Percentiles rank a stretch among this genome's conserved stretches.
These are phyloP conservation scores for Dolichopus griseipennis DNA, from an alignment of 2,888 invertebrate species.

Conservation along the genomic window DNA sequence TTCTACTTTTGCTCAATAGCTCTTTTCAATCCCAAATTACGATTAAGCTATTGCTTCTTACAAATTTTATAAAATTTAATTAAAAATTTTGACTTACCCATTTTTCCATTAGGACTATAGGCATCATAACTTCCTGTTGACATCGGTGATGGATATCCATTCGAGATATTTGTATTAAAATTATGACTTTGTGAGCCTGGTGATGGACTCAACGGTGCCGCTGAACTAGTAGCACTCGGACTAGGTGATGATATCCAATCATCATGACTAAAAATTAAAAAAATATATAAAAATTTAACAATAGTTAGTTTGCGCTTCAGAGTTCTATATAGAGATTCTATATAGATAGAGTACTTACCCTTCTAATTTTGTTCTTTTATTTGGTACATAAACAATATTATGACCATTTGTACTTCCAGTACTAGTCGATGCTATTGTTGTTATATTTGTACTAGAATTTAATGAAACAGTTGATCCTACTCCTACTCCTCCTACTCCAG, in stretches of 20 bases:
- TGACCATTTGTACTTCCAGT: conserved; percentile 41
- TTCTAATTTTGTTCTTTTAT: conserved; percentile 47
- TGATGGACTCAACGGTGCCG: conserved; percentile 58
- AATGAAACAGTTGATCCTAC: background rate
- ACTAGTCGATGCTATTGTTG: conserved; percentile 25
- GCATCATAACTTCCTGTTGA: conserved; percentile 84
- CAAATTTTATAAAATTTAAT: background rate
- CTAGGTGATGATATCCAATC: conserved; percentile 59
- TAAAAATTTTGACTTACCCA: conserved; percentile 65
- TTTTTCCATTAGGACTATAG: conserved; percentile 81
- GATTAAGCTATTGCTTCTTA: no score
- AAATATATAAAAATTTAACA: background rate
- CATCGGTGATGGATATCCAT: conserved; percentile 78
- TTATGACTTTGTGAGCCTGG: conserved; percentile 50
- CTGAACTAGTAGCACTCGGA: conserved; percentile 50
- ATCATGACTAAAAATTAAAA: conserved; percentile 35
- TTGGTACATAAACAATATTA: conserved; percentile 38
- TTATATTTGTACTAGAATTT: conserved; percentile 5
- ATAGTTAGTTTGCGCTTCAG: no score
- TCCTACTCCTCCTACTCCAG: no score
- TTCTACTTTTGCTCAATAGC: no score
- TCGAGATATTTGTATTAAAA: conserved; percentile 44
- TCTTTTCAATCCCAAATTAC: no score
- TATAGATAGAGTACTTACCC: conserved; percentile 30
- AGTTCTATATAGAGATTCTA: no score